A percentile compares a stretch with the other conserved stretches of the same genome.
These are phyloP conservation scores for Ophioninae sp. DNA, from an alignment of 2,888 invertebrate species.

Conservation along the genomic window DNA sequence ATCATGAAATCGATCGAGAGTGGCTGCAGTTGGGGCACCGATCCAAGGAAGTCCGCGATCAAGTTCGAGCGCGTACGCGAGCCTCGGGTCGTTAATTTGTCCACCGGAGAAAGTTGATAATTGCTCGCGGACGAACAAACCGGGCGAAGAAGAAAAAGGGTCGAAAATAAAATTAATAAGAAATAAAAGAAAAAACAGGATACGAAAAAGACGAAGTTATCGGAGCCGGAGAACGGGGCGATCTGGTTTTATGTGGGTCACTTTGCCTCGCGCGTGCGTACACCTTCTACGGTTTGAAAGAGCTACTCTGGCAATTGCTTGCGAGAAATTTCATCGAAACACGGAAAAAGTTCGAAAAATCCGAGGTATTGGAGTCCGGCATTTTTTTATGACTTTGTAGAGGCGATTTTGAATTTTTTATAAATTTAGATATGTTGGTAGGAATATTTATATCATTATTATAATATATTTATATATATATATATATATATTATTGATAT, in stretches of 20 bases:
- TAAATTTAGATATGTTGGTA: too few relatives aligned
- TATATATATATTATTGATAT: too few relatives aligned
- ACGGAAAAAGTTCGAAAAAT: not conserved
- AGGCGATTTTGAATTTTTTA: too few relatives aligned
- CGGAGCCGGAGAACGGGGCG: slow-evolving; percentile 39
- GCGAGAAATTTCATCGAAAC: not conserved
- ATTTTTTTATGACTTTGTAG: too few relatives aligned
- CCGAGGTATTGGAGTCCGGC: too few relatives aligned
- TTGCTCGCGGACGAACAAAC: slow-evolving; percentile 52
- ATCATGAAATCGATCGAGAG: not conserved
- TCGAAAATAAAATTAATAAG: slow-evolving; percentile 17
- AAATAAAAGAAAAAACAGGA: slow-evolving; percentile 10
- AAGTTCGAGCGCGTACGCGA: not conserved
- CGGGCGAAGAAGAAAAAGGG: slow-evolving; percentile 18
- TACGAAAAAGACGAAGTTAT: not conserved
- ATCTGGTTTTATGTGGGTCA: slow-evolving; percentile 66
- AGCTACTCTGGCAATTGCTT: not conserved
- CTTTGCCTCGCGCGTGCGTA: not conserved
- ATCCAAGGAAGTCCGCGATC: slow-evolving; percentile 13
- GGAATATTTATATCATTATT: too few relatives aligned
- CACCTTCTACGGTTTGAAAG: slow-evolving; percentile 50
- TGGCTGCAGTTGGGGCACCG: not conserved
- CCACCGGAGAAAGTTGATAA: slow-evolving; percentile 53
- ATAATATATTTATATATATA: too few relatives aligned
- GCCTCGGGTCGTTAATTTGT: slow-evolving; percentile 28